These are phyloP conservation scores for Synanthedon vespiformis DNA, from an alignment of 2,888 invertebrate species.

Conservation along the genomic window DNA sequence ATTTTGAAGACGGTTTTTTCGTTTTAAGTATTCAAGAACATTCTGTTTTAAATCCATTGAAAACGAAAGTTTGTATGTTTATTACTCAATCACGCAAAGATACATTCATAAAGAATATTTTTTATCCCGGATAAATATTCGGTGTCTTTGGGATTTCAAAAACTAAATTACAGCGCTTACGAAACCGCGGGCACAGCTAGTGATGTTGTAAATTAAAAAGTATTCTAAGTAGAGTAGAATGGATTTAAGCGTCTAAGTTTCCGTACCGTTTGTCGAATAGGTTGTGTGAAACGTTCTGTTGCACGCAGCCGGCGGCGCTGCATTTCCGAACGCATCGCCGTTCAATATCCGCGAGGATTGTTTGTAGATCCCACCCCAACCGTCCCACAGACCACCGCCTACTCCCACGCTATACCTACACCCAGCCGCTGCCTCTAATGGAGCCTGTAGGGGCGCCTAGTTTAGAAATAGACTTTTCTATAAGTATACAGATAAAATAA, in stretches of 20 bases:
- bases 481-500: not conserved
- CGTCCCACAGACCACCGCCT: constrained; percentile 8
- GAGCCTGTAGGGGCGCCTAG: constrained; percentile 25
- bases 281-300: constrained; percentile 21
- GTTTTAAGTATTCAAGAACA: no score
- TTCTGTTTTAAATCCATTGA: no score
- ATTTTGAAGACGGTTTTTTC: no score
- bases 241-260: not conserved
- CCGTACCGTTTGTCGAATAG: not conserved
- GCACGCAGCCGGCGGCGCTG: constrained; percentile 47
- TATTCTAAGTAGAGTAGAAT: no score
- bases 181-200: no score
- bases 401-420: not conserved
- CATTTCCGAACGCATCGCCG: constrained; percentile 66
- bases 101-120: no score
- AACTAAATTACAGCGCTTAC: no score
- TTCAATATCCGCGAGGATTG: constrained; percentile 68
- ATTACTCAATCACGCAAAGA: no score
- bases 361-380: constrained; percentile 44
- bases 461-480: constrained; percentile 47
- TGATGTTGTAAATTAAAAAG: no score
- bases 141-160: no score
- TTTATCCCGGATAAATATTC: no score
- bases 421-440: constrained; percentile 24
- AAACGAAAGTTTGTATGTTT: no score